Percentiles rank a stretch among this genome's conserved stretches.
Conservation (phyloP, 2,113 vertebrate genomes). For the Charina bottae region DNA sequence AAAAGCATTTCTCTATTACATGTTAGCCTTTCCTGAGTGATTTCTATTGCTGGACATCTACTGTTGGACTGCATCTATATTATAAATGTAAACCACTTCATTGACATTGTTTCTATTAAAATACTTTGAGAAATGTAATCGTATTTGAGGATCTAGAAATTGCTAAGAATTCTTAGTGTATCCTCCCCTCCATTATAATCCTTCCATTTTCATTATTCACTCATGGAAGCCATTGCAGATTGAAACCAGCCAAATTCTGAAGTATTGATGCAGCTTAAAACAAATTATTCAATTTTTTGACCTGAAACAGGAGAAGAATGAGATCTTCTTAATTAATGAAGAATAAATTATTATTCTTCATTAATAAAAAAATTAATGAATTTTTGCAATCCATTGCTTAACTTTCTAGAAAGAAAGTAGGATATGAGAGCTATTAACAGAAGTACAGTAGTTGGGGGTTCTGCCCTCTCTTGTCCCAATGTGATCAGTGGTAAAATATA, state of each 20-base stretch:
- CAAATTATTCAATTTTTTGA: conserved; percentile 7
- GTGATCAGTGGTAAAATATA: conserved; percentile 9
- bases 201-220: neutral
- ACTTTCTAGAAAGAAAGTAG: neutral
- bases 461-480: neutral
- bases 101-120: neutral
- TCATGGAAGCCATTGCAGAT: neutral
- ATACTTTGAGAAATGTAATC: neutral
- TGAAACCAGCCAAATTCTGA: neutral
- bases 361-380: too few relatives aligned
- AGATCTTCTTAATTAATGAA: conserved; percentile 56
- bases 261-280: conserved; percentile 2
- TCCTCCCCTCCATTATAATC: neutral
- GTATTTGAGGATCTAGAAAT: neutral
- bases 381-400: conserved; percentile 35
- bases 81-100: neutral
- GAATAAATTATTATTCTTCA: too few relatives aligned
- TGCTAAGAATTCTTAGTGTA: neutral
- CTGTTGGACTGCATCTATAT: conserved; percentile 12
- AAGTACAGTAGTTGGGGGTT: neutral
- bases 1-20: conserved; percentile 22
- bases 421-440: neutral
- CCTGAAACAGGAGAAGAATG: conserved; percentile 26
- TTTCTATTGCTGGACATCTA: neutral
- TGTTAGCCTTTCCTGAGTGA: conserved; percentile 15